Conservation (phyloP, 2,797 vertebrate genomes). For the Clarias pachynema region DNA sequence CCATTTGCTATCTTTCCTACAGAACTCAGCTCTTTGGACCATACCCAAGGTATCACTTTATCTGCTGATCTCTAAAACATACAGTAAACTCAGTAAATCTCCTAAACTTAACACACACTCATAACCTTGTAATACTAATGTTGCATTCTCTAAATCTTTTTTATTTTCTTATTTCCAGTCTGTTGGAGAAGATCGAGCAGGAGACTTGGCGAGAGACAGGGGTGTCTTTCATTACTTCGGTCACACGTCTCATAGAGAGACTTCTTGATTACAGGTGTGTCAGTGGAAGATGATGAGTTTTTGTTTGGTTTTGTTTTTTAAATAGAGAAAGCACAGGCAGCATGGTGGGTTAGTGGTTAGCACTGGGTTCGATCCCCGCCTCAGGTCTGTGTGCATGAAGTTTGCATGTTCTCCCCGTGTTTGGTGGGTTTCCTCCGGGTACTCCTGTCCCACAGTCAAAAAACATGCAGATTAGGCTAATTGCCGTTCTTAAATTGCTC, state of each 20-base stretch:
- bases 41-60: conserved; percentile 90
- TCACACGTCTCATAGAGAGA: conserved; percentile 95
- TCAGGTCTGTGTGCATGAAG: too few species aligned
- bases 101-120: background rate
- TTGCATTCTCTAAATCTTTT: background rate
- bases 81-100: background rate
- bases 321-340: too few species aligned
- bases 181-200: conserved; percentile 98
- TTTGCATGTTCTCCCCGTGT: too few species aligned
- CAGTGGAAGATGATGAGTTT: too few species aligned
- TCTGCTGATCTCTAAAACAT: background rate
- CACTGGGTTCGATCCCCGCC: too few species aligned
- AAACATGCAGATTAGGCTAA: too few species aligned
- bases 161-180: conserved; percentile 66
- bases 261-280: conserved; percentile 94
- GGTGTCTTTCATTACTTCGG: conserved; percentile 95
- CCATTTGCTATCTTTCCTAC: conserved; percentile 62
- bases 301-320: background rate
- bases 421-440: too few species aligned
- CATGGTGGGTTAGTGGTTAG: too few species aligned
- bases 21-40: conserved; percentile 94
- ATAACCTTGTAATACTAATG: background rate
- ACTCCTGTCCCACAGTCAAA: too few species aligned
- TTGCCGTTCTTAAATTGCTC: too few species aligned
- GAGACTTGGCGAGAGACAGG: conserved; percentile 98